Conservation (phyloP, 2,888 invertebrate species). For the Pterostichus madidus region DNA sequence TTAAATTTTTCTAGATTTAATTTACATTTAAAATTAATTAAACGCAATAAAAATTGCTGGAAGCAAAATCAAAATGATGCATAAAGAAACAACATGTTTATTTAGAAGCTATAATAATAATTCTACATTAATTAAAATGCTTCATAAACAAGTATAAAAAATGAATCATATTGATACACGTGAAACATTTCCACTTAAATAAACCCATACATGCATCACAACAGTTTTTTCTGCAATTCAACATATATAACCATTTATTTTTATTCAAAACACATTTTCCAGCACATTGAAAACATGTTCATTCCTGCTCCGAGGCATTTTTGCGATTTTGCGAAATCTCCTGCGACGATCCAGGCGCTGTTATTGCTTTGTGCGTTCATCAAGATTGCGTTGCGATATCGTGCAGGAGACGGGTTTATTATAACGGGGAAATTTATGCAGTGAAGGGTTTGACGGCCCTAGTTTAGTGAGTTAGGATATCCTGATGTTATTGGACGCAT, state of each 20-base stretch:
- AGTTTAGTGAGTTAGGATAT: constrained; percentile 29
- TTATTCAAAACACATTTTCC: constrained; percentile 16
- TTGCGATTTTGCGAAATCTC: neutral
- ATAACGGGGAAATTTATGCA: constrained; percentile 50
- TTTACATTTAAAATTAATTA: too few species aligned
- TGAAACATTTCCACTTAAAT: neutral
- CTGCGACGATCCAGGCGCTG: neutral
- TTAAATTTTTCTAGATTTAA: too few species aligned
- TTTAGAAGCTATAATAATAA: too few species aligned
- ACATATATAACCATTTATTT: constrained; percentile 18
- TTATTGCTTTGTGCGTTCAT: constrained; percentile 49
- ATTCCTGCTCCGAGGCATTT: neutral
- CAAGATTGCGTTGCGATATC: constrained; percentile 11
- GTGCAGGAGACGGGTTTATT: constrained; percentile 41
- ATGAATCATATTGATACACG: neutral
- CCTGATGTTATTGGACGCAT: constrained; percentile 34
- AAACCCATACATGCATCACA: neutral
- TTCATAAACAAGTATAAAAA: too few species aligned
- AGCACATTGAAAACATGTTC: neutral
- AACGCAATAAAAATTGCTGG: too few species aligned
- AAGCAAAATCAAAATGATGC: too few species aligned
- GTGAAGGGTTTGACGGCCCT: constrained; percentile 41
- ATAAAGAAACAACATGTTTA: too few species aligned
- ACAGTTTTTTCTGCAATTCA: constrained; percentile 14
- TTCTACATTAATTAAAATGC: too few species aligned